Evolutionary conservation across 2,113 vertebrate genomes (phyloP).

Genomic region (Aegithalos caudatus): DNA sequence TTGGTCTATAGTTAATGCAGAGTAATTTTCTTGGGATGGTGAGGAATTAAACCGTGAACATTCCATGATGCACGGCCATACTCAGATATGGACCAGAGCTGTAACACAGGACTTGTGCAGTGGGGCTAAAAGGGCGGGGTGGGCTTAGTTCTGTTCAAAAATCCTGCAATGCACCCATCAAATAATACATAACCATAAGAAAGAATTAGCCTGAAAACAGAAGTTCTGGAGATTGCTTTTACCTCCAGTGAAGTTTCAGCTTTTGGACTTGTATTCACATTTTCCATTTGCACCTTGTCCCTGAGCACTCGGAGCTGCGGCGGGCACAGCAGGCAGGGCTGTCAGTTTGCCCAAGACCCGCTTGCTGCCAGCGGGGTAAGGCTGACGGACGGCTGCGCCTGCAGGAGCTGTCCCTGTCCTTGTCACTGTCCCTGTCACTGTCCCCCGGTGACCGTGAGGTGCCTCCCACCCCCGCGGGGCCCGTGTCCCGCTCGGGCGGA

Average conservation of each 20-base stretch:
- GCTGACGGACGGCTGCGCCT: not conserved
- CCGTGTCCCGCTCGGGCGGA: not conserved
- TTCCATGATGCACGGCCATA: accelerated
- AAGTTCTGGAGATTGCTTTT: not conserved
- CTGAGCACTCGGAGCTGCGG: accelerated
- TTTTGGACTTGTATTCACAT: too few relatives aligned
- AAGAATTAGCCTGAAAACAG: not conserved
- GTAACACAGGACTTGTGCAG: not conserved
- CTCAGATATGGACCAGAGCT: not conserved
- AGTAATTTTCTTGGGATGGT: too few relatives aligned
- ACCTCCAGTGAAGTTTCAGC: not conserved
- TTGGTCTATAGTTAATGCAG: not conserved
- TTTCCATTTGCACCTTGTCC: accelerated
- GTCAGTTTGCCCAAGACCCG: accelerated
- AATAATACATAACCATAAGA: too few relatives aligned
- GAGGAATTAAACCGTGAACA: not conserved
- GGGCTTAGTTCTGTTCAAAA: not conserved
- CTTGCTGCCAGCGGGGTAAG: not conserved
- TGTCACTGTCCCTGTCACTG: not conserved
- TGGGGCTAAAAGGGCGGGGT: not conserved
- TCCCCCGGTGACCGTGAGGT: accelerated
- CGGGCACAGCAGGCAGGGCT: accelerated
- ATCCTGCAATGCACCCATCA: too few relatives aligned
- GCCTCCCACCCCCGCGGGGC: accelerated
- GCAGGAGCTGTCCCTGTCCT: not conserved